phyloP scores from a whole-genome alignment of 2,113 vertebrate species.

The Vimba vimba region DNA sequence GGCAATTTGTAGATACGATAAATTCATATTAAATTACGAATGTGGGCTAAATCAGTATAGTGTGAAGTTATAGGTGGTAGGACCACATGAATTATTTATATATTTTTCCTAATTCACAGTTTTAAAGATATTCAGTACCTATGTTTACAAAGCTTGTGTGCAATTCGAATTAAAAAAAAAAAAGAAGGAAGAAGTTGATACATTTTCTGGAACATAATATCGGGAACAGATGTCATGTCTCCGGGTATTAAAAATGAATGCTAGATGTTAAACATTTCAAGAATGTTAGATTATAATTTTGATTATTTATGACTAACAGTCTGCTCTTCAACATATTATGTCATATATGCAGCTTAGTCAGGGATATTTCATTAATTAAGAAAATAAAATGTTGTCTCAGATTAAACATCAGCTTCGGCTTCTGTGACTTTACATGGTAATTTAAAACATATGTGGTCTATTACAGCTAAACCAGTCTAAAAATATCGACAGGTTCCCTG shows the following conservation, averaged over 20 bases:
- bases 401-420: neutral
- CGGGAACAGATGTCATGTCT: constrained; percentile 13
- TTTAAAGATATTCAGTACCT: neutral
- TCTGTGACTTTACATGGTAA: constrained; percentile 5
- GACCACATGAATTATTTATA: neutral
- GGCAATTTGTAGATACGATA: constrained; percentile 50
- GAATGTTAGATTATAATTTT: neutral
- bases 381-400: constrained; percentile 7
- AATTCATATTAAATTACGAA: constrained; percentile 32
- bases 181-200: neutral
- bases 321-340: neutral
- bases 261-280: constrained; percentile 21
- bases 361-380: constrained; percentile 6
- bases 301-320: constrained; percentile 20
- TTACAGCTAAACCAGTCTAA: constrained; percentile 27
- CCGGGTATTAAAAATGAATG: constrained; percentile 25
- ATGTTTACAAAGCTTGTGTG: neutral
- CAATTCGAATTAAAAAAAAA: neutral
- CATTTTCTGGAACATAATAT: constrained; percentile 8
- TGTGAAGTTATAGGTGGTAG: neutral
- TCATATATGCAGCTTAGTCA: neutral
- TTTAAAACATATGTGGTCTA: neutral
- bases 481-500: constrained; percentile 26
- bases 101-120: neutral
- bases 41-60: constrained; percentile 1